A percentile compares a stretch with the other conserved stretches of the same genome.
phyloP scores from a whole-genome alignment of 2,113 vertebrate genomes.

The Antechinus stuartii region DNA sequence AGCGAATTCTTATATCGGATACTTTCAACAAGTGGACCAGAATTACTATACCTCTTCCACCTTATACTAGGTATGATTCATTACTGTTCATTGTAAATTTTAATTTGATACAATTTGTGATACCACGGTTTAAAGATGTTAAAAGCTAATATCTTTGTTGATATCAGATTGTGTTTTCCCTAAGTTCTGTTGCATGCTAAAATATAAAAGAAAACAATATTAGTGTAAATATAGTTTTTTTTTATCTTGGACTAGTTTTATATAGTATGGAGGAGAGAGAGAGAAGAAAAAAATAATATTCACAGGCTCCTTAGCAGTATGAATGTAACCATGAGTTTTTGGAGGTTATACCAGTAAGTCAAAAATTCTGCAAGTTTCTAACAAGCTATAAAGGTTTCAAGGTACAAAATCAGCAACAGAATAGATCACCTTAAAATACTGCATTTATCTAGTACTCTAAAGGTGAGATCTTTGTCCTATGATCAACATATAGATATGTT shows the following conservation, averaged over 20 bases:
- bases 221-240: neutral
- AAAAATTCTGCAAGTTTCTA: neutral
- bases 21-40: slow-evolving; percentile 98
- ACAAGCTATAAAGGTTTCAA: neutral
- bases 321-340: neutral
- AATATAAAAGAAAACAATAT: neutral
- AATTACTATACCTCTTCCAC: slow-evolving; percentile 93
- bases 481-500: neutral
- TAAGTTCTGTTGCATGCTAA: neutral
- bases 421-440: neutral
- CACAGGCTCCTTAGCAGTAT: neutral
- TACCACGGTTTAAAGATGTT: slow-evolving; percentile 1
- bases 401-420: neutral
- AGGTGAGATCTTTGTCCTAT: neutral
- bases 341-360: neutral
- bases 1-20: slow-evolving; percentile 94
- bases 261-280: neutral
- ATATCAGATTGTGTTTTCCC: slow-evolving; percentile 28
- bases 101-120: neutral
- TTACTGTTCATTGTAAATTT: neutral
- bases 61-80: slow-evolving; percentile 91
- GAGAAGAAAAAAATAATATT: neutral
- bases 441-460: neutral
- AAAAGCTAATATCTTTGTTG: slow-evolving; percentile 28
- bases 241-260: neutral